Evolutionary conservation across 1,140 invertebrate genomes (phyloP), one percentile per base, ranked within the genome.

Genomic region (Drosophila jambulina): DNA sequence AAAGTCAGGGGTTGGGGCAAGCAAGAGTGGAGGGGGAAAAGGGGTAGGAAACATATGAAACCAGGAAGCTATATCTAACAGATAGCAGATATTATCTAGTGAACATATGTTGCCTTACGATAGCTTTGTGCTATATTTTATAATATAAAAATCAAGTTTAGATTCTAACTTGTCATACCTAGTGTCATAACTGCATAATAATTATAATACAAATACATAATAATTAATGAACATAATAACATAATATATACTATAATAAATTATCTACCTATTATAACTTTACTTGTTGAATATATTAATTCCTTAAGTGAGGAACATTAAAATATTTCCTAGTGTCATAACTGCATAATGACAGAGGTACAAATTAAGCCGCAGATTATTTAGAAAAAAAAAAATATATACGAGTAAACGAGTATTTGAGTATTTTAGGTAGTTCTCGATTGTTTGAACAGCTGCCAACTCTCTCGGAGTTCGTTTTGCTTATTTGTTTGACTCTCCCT

Each of bases 381-480:
- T n/a, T 13, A 17, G 29, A 21, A 46, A 36, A 62, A 32, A 21
- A 53, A 62, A 32, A 21, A 53, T 53, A 21, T 23, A 46, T 45
- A n/a, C 15, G 3, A 21, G 17, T 15, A 46, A 43, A 6, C 23
- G 13, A 5, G 13, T 48, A 34, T 60, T 32, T 60, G 8, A 8
- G 13, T 38, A 27, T 61, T 25, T 60, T 60, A 15, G 10, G 21
- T 46, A 23, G n/a, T 40, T 62, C 19, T 27, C 42, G 27, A 27
- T 46, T 67, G 32, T 77, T 67, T 76, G 36, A 62, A 56, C 71
- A 74, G 71, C 71, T 75, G 71, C 21, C 21, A 48, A 21, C 19
- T 29, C n/a, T 43, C 38, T 9, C 2, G 12, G 9, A 27, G 17
- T 34, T 53, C 19, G 10, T 34, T 54, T 13, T 19, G 51, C 32